Evolutionary conservation across 2,113 vertebrate genomes (phyloP).

Genomic region (Gracilinanus agilis): DNA sequence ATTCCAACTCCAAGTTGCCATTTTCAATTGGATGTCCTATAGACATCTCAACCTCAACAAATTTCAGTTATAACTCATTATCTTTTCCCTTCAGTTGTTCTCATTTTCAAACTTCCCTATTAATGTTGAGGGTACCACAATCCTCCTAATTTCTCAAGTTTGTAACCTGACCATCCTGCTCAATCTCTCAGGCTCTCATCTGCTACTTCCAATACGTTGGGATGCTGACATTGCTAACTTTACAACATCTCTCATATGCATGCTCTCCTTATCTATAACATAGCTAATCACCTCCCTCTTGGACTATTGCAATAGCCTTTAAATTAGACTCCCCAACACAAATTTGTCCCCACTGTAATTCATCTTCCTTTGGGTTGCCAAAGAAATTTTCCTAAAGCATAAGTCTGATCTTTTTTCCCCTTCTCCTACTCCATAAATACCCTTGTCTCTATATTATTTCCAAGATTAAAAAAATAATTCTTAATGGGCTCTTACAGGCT

Average conservation of each 20-base stretch:
- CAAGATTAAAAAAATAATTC: background rate
- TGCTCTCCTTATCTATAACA: background rate
- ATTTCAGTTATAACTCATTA: background rate
- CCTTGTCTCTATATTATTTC: background rate
- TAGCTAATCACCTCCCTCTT: background rate
- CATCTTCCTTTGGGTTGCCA: background rate
- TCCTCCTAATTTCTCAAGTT: background rate
- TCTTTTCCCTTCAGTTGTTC: background rate
- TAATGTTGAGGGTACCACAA: background rate
- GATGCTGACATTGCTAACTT: background rate
- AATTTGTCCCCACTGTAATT: background rate
- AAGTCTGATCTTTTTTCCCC: background rate
- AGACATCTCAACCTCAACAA: background rate
- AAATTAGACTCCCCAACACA: background rate
- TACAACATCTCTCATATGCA: background rate
- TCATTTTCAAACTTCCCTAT: background rate
- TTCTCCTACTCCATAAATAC: background rate
- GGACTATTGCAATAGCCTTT: background rate
- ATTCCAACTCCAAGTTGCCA: background rate
- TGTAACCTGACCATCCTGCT: background rate
- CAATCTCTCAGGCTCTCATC: background rate
- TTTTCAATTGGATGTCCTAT: background rate
- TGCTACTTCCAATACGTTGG: too few species aligned
- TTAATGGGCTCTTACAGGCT: background rate
- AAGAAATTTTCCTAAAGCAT: background rate